Conservation (phyloP, 2,113 vertebrate species). For the Alligator mississippiensis region DNA sequence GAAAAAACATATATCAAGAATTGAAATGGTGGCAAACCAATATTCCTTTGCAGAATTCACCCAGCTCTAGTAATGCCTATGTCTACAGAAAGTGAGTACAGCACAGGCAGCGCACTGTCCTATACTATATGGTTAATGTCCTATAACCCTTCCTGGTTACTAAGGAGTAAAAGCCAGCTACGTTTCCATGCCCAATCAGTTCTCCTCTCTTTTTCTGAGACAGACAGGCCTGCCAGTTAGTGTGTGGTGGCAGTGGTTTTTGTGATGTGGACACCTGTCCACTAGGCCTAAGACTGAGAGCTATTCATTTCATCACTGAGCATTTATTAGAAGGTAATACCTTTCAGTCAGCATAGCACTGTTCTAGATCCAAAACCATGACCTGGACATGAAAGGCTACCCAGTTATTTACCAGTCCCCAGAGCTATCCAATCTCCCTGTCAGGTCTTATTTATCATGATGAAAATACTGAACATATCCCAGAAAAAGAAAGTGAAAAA, state of each 20-base stretch:
- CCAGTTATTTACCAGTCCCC: not conserved
- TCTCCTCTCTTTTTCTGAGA: not conserved
- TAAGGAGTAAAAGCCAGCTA: not conserved
- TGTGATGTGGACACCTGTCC: not conserved
- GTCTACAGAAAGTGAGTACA: not conserved
- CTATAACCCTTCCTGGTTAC: not conserved
- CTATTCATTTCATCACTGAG: rapidly evolving
- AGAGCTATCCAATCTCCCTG: not conserved
- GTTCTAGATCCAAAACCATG: not conserved
- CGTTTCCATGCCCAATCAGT: not conserved
- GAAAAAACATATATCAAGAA: slow-evolving; percentile 29
- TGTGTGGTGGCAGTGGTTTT: not conserved
- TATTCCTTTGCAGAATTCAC: not conserved
- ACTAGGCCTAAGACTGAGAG: not conserved
- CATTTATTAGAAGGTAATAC: not conserved
- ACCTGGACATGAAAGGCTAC: not conserved
- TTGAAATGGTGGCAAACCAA: slow-evolving; percentile 3
- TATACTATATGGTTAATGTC: not conserved
- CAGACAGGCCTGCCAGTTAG: not conserved
- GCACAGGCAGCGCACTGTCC: not conserved
- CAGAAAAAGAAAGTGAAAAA: not conserved
- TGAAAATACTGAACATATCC: not conserved
- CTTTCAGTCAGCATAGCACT: rapidly evolving
- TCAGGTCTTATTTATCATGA: not conserved
- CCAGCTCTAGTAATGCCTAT: not conserved